phyloP scores from a whole-genome alignment of 53 echinoderm and acorn worm species.

The Astropecten irregularis region DNA sequence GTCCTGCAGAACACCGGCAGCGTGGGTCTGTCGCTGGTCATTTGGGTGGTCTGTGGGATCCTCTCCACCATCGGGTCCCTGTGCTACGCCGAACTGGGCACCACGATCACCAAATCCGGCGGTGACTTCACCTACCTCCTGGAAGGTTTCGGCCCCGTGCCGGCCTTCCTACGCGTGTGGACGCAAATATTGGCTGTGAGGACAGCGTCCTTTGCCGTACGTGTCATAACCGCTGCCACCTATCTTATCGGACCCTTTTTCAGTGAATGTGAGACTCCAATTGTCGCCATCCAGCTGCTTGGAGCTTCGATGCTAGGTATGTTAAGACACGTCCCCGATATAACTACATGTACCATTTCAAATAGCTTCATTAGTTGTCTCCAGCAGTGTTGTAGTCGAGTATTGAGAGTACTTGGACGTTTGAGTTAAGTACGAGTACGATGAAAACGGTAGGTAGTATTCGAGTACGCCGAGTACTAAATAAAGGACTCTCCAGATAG shows the following conservation, averaged over 20 bases:
- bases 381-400: no score
- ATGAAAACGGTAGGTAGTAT: no score
- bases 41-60: slow-evolving; percentile 73
- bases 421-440: no score
- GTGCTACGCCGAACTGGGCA: slow-evolving; percentile 80
- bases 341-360: no score
- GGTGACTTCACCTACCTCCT: slow-evolving; percentile 77
- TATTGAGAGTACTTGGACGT: no score
- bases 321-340: no score
- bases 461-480: no score
- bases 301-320: slow-evolving; percentile 2
- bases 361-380: no score
- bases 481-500: no score
- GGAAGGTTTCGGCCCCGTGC: slow-evolving; percentile 68
- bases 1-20: slow-evolving; percentile 65
- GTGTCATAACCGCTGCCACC: slow-evolving; percentile 62
- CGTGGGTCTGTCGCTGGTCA: slow-evolving; percentile 71
- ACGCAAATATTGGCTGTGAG: slow-evolving; percentile 47
- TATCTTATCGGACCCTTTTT: slow-evolving; percentile 68
- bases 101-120: slow-evolving; percentile 80
- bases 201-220: slow-evolving; percentile 60
- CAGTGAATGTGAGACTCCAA: slow-evolving; percentile 48
- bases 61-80: slow-evolving; percentile 77
- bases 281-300: background rate
- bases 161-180: slow-evolving; percentile 76